These are phyloP conservation scores for Diadumene lineata DNA, from an alignment of 92 coral and sea anemone genomes.

Conservation along the genomic window DNA sequence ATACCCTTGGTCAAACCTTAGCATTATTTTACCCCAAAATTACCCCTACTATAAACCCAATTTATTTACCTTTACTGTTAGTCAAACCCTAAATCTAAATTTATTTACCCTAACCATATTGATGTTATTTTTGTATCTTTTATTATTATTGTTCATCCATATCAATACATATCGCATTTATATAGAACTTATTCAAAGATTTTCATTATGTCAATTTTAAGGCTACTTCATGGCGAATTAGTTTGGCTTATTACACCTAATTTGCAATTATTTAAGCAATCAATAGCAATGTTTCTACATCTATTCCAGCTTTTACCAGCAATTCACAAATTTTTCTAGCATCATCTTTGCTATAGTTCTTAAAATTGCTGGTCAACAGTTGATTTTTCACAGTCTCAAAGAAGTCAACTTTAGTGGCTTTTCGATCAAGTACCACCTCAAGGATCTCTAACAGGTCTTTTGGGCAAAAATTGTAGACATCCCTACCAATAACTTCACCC, in stretches of 20 bases:
- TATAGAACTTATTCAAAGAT: too few relatives aligned
- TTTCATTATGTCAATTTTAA: too few relatives aligned
- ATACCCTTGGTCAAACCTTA: too few relatives aligned
- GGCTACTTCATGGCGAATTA: not conserved
- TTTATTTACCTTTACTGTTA: too few relatives aligned
- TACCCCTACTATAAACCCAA: too few relatives aligned
- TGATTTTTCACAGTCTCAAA: conserved; percentile 22
- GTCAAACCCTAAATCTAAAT: too few relatives aligned
- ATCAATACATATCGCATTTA: too few relatives aligned
- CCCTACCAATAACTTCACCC: conserved; percentile 22
- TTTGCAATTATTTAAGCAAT: not conserved
- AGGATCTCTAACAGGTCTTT: conserved; percentile 20
- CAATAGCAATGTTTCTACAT: not conserved
- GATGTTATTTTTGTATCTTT: too few relatives aligned
- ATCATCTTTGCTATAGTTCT: conserved; percentile 3
- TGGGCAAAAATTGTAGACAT: conserved; percentile 1
- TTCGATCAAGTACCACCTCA: not conserved
- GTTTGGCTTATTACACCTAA: not conserved
- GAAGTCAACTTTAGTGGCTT: not conserved
- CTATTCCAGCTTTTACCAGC: conserved; percentile 14
- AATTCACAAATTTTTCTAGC: not conserved
- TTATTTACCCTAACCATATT: too few relatives aligned
- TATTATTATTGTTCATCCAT: too few relatives aligned
- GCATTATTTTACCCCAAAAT: too few relatives aligned
- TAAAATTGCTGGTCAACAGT: not conserved